A percentile compares a stretch with the other conserved stretches of the same genome.
Conservation (phyloP, 2,888 invertebrate species). For the Abscondita cerata region DNA sequence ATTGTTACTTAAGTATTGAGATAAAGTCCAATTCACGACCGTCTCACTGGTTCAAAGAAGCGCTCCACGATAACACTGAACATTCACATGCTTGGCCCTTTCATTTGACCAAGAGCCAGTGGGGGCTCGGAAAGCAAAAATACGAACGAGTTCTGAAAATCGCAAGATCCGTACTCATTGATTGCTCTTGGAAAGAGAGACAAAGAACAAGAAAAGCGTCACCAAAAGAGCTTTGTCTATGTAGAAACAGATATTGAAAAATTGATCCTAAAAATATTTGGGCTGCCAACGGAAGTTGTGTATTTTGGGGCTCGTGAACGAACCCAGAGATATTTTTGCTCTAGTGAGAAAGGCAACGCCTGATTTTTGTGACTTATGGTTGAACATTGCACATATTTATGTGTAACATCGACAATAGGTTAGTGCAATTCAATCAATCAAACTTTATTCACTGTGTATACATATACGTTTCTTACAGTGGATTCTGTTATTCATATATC, state of each 20-base stretch:
- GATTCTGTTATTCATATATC: no score
- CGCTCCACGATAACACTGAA: constrained; percentile 92
- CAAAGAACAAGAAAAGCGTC: constrained; percentile 92
- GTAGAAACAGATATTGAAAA: constrained; percentile 89
- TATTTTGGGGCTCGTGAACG: constrained; percentile 89
- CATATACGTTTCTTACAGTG: no score
- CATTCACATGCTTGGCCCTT: constrained; percentile 99
- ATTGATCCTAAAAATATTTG: constrained; percentile 96
- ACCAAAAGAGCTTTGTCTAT: constrained; percentile 93
- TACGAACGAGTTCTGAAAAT: constrained; percentile 94
- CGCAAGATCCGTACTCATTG: constrained; percentile 92
- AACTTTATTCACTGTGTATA: no score
- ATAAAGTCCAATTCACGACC: constrained; percentile 99
- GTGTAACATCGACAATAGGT: constrained; percentile 98
- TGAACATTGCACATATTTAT: constrained; percentile 99
- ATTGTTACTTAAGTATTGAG: constrained; percentile 89
- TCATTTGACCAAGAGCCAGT: constrained; percentile 96
- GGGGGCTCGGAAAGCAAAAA: constrained; percentile 98
- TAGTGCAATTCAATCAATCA: constrained; percentile 96
- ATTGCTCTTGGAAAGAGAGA: constrained; percentile 97
- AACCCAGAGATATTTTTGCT: constrained; percentile 98
- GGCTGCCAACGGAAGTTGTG: constrained; percentile 98
- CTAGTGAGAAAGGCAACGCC: constrained; percentile 98
- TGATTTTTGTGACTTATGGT: constrained; percentile 99
- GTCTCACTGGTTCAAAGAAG: constrained; percentile 99